Percentiles rank a stretch among this genome's conserved stretches.
Conservation (phyloP, 2,113 vertebrate genomes). For the Chionis minor region DNA sequence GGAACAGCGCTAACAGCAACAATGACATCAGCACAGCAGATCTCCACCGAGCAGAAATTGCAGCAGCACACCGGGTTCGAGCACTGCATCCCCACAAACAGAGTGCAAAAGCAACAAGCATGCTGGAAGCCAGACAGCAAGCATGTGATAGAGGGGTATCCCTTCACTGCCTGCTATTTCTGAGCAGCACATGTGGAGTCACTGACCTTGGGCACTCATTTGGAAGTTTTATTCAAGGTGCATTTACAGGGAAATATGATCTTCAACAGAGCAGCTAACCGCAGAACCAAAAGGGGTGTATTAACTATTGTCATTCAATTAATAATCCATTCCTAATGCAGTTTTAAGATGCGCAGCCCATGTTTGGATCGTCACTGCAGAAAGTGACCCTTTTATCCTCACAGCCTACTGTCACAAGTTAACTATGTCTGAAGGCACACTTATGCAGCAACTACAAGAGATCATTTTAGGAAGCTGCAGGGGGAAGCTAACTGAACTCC, state of each 20-base stretch:
- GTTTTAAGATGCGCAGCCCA: not conserved
- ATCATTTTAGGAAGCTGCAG: not conserved
- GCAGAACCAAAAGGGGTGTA: not conserved
- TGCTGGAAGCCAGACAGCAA: not conserved
- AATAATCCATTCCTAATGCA: not conserved
- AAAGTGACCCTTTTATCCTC: not conserved
- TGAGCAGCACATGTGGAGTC: not conserved
- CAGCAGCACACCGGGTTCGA: not conserved
- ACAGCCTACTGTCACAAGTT: not conserved
- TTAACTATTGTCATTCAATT: not conserved
- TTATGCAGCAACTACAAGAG: not conserved
- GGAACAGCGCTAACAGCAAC: not conserved
- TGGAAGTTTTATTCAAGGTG: not conserved
- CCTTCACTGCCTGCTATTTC: not conserved
- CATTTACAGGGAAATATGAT: not conserved
- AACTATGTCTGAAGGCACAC: not conserved
- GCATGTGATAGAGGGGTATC: not conserved
- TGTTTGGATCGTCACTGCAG: not conserved
- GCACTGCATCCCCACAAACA: not conserved
- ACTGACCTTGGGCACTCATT: not conserved
- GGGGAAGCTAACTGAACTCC: not conserved
- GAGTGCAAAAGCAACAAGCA: not conserved
- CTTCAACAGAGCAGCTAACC: not conserved
- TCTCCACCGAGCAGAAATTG: not conserved
- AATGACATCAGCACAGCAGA: slow-evolving; percentile 62